Conservation (phyloP, 1,140 invertebrate species). For the Lepidurus packardi region DNA sequence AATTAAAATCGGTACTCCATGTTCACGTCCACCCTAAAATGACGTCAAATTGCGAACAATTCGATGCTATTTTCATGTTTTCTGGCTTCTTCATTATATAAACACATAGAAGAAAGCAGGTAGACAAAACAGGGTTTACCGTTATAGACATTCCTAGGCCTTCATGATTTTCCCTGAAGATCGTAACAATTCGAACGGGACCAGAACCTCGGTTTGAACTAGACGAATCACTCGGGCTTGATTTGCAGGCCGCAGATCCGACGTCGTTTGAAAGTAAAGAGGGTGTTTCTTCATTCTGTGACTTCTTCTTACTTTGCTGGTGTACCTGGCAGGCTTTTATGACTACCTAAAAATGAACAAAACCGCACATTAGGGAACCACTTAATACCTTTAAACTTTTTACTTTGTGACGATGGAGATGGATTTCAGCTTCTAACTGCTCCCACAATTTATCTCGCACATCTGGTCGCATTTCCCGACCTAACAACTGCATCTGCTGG, state of each 20-base stretch:
- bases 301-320: constrained; percentile 28
- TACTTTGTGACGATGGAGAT: constrained; percentile 76
- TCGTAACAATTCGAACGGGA: constrained; percentile 49
- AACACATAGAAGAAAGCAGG: background rate
- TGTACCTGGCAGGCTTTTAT: constrained; percentile 46
- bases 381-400: constrained; percentile 55
- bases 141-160: constrained; percentile 76
- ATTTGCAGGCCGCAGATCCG: constrained; percentile 38
- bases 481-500: constrained; percentile 77
- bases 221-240: constrained; percentile 26
- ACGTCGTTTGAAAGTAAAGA: constrained; percentile 36
- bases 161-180: constrained; percentile 61
- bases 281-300: constrained; percentile 44
- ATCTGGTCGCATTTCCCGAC: constrained; percentile 67
- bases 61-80: background rate
- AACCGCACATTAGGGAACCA: background rate
- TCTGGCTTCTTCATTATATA: background rate
- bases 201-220: constrained; percentile 31
- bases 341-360: constrained; percentile 3
- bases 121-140: constrained; percentile 47
- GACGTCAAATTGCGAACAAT: constrained; percentile 25
- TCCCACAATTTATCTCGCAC: constrained; percentile 72
- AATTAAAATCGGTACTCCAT: constrained; percentile 79
- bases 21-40: constrained; percentile 68
- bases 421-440: constrained; percentile 77